A percentile compares a stretch with the other conserved stretches of the same genome.
Evolutionary conservation across 2,113 vertebrate genomes (phyloP).

Genomic region (Lipophrys pholis): DNA sequence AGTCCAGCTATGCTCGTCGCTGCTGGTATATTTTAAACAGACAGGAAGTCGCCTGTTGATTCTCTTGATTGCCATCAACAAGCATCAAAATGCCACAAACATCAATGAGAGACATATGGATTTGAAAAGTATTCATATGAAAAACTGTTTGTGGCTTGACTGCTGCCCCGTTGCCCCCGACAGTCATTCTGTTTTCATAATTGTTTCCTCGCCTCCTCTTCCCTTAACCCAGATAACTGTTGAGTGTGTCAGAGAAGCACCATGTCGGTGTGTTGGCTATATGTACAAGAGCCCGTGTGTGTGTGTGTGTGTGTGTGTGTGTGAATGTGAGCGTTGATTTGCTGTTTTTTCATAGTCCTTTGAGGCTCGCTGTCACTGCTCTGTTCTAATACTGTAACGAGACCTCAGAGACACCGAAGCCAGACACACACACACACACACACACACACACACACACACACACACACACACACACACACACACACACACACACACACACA

Average conservation of each 20-base stretch:
- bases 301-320: conserved; percentile 6
- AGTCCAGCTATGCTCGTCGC: too few relatives aligned
- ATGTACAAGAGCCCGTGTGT: not conserved
- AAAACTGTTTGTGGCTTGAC: too few relatives aligned
- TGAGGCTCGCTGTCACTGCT: conserved; percentile 59
- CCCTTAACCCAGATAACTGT: conserved; percentile 56
- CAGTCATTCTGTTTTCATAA: conserved; percentile 22
- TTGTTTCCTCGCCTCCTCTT: conserved; percentile 25
- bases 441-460: conserved; percentile 21
- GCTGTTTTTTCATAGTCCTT: conserved; percentile 55
- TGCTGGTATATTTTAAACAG: not conserved
- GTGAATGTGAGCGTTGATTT: conserved; percentile 42
- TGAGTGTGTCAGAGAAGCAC: conserved; percentile 51
- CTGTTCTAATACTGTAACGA: conserved; percentile 63
- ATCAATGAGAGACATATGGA: too few relatives aligned
- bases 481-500: conserved; percentile 20
- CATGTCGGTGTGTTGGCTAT: not conserved
- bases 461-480: conserved; percentile 30
- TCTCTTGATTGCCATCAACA: too few relatives aligned
- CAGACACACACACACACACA: conserved; percentile 29
- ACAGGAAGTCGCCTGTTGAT: not conserved
- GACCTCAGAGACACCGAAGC: conserved; percentile 55
- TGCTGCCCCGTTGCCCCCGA: not conserved
- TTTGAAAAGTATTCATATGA: too few relatives aligned
- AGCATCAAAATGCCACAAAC: too few relatives aligned